A percentile compares a stretch with the other conserved stretches of the same genome.
Evolutionary conservation across 2,113 vertebrate species (phyloP).

Genomic region (Vicugna pacos): DNA sequence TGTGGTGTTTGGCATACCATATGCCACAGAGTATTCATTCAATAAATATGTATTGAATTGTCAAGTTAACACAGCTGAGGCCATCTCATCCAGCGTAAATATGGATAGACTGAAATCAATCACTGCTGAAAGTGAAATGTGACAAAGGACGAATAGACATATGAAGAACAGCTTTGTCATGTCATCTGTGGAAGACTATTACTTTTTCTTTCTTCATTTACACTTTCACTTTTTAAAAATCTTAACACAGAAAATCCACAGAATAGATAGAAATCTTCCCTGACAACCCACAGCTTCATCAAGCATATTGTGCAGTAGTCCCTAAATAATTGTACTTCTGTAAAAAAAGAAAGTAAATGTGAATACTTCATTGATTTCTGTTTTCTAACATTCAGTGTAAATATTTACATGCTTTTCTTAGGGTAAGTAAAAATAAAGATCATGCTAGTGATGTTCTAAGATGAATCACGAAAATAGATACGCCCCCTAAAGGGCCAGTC

Average conservation of each 20-base stretch:
- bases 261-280: background rate
- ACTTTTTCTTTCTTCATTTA: background rate
- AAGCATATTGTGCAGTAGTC: background rate
- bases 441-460: slow-evolving; percentile 50
- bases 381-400: slow-evolving; percentile 54
- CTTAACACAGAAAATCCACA: background rate
- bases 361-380: slow-evolving; percentile 44
- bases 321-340: background rate
- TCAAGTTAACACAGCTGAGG: background rate
- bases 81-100: background rate
- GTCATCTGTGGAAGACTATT: background rate
- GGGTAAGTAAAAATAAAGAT: background rate
- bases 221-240: background rate
- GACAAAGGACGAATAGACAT: background rate
- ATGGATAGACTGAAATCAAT: background rate
- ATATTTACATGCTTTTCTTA: background rate
- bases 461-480: background rate
- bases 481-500: background rate
- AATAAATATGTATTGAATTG: background rate
- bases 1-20: background rate
- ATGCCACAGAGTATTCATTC: background rate
- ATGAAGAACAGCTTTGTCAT: background rate
- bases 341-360: slow-evolving; percentile 55
- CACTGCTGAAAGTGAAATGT: background rate
- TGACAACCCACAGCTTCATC: slow-evolving; percentile 18